These are phyloP conservation scores for Bruchidius siliquastri DNA, from an alignment of 2,888 invertebrate species.

Conservation along the genomic window DNA sequence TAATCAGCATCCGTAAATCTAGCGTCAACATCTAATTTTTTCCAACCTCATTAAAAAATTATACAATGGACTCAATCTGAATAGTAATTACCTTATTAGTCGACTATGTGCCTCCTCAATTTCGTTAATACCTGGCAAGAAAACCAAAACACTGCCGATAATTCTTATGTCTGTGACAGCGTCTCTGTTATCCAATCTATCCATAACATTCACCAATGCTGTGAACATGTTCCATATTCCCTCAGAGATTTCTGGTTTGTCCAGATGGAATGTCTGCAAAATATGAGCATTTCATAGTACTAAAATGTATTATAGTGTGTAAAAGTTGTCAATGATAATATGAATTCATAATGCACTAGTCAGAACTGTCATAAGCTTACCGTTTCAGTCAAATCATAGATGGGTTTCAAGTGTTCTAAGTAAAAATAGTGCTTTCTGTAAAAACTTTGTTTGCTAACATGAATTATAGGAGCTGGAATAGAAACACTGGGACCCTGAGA, in stretches of 20 bases:
- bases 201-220: slow-evolving; percentile 58
- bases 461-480: slow-evolving; percentile 55
- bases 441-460: slow-evolving; percentile 50
- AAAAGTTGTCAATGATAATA: no score
- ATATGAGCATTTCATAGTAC: neutral
- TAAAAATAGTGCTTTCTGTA: slow-evolving; percentile 62
- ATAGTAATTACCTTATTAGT: slow-evolving; percentile 23
- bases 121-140: slow-evolving; percentile 84
- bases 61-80: no score
- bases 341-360: no score
- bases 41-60: no score
- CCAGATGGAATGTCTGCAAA: slow-evolving; percentile 46
- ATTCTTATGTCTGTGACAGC: slow-evolving; percentile 21
- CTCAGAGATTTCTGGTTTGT: slow-evolving; percentile 48
- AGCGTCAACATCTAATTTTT: no score
- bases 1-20: no score
- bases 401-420: slow-evolving; percentile 44
- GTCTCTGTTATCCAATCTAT: slow-evolving; percentile 54
- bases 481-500: slow-evolving; percentile 40
- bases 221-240: slow-evolving; percentile 43
- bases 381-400: neutral
- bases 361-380: neutral
- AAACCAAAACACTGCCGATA: slow-evolving; percentile 72
- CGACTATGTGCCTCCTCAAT: slow-evolving; percentile 65
- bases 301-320: neutral